Percentiles rank a stretch among this genome's conserved stretches.
These are phyloP conservation scores for Brachypalpus laphriformis DNA, from an alignment of 2,888 invertebrate species.

Conservation along the genomic window DNA sequence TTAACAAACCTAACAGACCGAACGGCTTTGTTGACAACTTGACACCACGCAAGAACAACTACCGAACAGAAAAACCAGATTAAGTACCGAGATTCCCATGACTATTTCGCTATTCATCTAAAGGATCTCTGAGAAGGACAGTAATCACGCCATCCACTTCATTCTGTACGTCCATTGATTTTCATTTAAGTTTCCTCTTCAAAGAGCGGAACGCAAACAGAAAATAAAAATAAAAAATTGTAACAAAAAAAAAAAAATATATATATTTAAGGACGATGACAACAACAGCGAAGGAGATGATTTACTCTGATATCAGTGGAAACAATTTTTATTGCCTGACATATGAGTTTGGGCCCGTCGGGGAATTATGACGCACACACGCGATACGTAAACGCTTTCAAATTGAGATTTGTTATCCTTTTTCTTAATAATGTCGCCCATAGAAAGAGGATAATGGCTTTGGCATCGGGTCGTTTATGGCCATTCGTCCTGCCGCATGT, in stretches of 20 bases:
- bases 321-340: constrained; percentile 68
- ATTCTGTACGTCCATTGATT: constrained; percentile 49
- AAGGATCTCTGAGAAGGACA: constrained; percentile 32
- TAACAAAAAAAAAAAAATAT: too few species aligned
- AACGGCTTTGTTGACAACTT: constrained; percentile 65
- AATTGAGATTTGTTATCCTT: constrained; percentile 70
- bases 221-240: neutral
- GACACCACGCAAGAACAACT: constrained; percentile 54
- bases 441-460: constrained; percentile 55
- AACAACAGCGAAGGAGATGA: constrained; percentile 37
- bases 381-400: constrained; percentile 58
- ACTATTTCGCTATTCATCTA: constrained; percentile 36
- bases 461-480: constrained; percentile 55
- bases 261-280: neutral
- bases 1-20: constrained; percentile 11
- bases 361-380: constrained; percentile 52
- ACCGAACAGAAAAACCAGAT: constrained; percentile 37
- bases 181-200: constrained; percentile 54
- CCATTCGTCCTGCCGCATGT: constrained; percentile 5
- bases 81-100: constrained; percentile 47
- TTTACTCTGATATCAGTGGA: constrained; percentile 59
- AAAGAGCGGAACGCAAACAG: constrained; percentile 17
- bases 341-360: constrained; percentile 47
- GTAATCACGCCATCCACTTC: constrained; percentile 59
- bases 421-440: constrained; percentile 52